These are phyloP conservation scores for Eretmocerus hayati DNA, from an alignment of 2,888 invertebrate species.

Conservation along the genomic window DNA sequence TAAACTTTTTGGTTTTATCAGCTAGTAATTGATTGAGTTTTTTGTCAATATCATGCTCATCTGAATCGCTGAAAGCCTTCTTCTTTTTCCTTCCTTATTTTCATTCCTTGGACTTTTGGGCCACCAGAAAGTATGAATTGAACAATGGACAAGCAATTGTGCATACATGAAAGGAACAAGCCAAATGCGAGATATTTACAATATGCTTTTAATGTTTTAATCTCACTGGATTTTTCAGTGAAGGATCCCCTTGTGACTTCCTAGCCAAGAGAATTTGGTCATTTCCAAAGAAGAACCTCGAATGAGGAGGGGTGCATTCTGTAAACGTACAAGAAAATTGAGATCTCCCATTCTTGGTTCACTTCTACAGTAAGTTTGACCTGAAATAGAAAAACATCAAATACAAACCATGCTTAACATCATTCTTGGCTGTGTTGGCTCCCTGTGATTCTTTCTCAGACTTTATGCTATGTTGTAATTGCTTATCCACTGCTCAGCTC, in stretches of 20 bases:
- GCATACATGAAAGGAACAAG: background rate
- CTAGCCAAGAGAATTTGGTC: conserved; percentile 79
- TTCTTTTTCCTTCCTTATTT: conserved; percentile 31
- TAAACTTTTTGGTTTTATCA: conserved; percentile 63
- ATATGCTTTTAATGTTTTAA: conserved; percentile 78
- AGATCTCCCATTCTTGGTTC: conserved; percentile 11
- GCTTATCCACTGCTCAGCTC: conserved; percentile 77
- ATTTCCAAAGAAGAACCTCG: conserved; percentile 53
- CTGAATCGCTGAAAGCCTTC: conserved; percentile 3
- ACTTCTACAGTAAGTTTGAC: conserved; percentile 3
- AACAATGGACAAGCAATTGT: background rate
- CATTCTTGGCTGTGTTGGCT: conserved; percentile 52
- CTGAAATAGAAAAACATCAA: conserved; percentile 2
- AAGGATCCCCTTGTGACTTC: conserved; percentile 89
- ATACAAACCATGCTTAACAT: conserved; percentile 55
- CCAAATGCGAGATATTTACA: conserved; percentile 49
- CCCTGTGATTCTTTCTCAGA: conserved; percentile 49
- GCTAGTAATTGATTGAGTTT: conserved; percentile 64
- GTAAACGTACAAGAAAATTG: conserved; percentile 27
- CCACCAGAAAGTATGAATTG: background rate
- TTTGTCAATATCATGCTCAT: conserved; percentile 34
- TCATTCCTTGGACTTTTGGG: conserved; percentile 24
- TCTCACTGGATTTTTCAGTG: conserved; percentile 87
- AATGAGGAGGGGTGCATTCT: conserved; percentile 71
- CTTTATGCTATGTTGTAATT: conserved; percentile 60